phyloP scores from a whole-genome alignment of 2,888 invertebrate genomes.

The Notodonta ziczac region DNA sequence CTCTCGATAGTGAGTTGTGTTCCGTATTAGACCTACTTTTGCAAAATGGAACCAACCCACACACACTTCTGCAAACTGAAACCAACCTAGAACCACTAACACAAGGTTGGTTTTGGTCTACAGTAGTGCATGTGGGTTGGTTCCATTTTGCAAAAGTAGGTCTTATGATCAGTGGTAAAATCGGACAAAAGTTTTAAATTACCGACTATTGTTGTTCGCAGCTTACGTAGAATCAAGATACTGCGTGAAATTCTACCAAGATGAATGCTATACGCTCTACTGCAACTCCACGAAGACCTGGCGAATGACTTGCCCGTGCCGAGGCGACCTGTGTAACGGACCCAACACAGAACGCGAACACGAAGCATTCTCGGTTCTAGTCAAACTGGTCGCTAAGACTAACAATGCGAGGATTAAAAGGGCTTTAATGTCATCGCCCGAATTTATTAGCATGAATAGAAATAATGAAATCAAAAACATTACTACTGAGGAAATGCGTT shows the following conservation, averaged over 20 bases:
- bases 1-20: too few relatives aligned
- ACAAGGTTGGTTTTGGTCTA: too few relatives aligned
- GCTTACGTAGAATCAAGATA: conserved; percentile 72
- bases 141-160: too few relatives aligned
- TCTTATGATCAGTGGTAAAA: too few relatives aligned
- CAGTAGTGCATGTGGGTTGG: too few relatives aligned
- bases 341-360: conserved; percentile 64
- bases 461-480: conserved; percentile 28
- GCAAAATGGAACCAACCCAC: too few relatives aligned
- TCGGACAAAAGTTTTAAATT: not conserved
- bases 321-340: conserved; percentile 75
- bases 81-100: too few relatives aligned
- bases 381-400: conserved; percentile 45
- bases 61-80: too few relatives aligned
- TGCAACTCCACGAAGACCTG: conserved; percentile 73
- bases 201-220: conserved; percentile 39
- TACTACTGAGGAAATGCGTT: conserved; percentile 12
- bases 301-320: conserved; percentile 76
- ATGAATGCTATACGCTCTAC: conserved; percentile 73
- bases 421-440: conserved; percentile 26
- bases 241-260: conserved; percentile 76
- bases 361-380: conserved; percentile 61
- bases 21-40: too few relatives aligned
- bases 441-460: conserved; percentile 30
- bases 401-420: conserved; percentile 45